Evolutionary conservation across 2,888 invertebrate genomes (phyloP), one percentile per base, ranked within the genome.

Genomic region (Cordilura impudica): DNA sequence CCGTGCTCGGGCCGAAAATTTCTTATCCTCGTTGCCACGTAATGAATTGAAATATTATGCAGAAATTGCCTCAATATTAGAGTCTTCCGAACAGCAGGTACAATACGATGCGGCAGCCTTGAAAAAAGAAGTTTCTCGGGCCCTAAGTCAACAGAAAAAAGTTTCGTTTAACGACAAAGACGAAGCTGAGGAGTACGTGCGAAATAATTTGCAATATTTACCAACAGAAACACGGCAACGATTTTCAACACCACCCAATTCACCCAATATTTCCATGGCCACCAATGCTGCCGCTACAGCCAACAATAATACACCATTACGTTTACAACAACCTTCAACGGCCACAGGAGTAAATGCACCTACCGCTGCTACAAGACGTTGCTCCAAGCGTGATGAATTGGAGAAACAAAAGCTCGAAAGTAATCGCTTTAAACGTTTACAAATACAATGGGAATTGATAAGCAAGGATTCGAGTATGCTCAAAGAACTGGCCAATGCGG

Each of bases 221-320:
- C 80, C 69, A 6, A 60, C 81, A 0, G 84, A 83, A 54, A 61
- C 65, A n/a, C 79, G 80, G 4, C 82, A 84, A 23, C 87, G 89
- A 84, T 90, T 92, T 75, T 90, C 91, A 47, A 94, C 94, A 78
- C 94, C 94, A 76, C 94, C 94, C 81, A 94, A 94, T 88, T 94
- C 94, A 49, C 94, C 94, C 56, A 94, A 94, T 89, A 93, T 94
- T 82, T 94, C 94, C 56, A 91, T 93, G 86, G 91, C 88, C 12
- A 82, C 76, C 18, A 79, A 83, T 16, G 81, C 83, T 39, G 82
- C 82, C 0, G 81, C 67, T n/a, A 31, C 29, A 19, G 23, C 54
- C 10, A 18, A 21, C 6, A 77, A 49, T 35, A 75, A 16, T 23
- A 43, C 69, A 2, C 73, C 83, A 21, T 26, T 67, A n/a, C 73